Evolutionary conservation across 2,888 invertebrate species (phyloP), one percentile per base, ranked within the genome.

Genomic region (Temnothorax ravouxi): DNA sequence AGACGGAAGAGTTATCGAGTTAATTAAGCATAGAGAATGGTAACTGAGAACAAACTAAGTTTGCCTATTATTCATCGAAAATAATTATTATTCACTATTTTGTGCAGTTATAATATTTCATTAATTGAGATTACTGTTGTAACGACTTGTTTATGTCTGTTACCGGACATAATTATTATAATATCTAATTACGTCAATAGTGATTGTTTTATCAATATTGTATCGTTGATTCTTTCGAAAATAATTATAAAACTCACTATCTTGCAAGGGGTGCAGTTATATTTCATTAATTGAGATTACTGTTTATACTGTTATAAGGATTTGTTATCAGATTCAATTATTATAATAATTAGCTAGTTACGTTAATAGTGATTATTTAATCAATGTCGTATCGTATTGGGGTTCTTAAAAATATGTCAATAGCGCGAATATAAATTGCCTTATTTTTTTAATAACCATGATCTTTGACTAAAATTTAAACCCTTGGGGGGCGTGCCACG

Each of bases 391-490:
- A 44, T 54, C 11, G 41, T n/a, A n/a, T 56, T 29, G 5, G 1
- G 5, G 1, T 38, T 38, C 3, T 38, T 44, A 52, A 25, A 3
- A 54, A 15, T 52, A 41, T 34, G 18, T 44, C 54, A 69, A 52
- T 15, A 41, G 18, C 25, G 1, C 9, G 25, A 54, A 41, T 75
- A 54, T 56, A 77, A 69, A 25, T 1, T 29, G 18, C 8, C 41
- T 29, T 3, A 67, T 29, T 54, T 69, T n/a, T 8, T 21, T 29
- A 77, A 77, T 29, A 69, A 77, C 29, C 41, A 54, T 18, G n/a
- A n/a, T 15, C n/a, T 38, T n/a, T n/a, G 8, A 41, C n/a, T 54
- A 21, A 69, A 69, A 77, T 67, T 41, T 54, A 69, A 77, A 54
- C 9, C n/a, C 44, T 56, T 21, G n/a, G 44, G 34, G 29, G 29